These are phyloP conservation scores for Erpornis zantholeuca DNA, from an alignment of 2,113 vertebrate genomes.

Conservation along the genomic window DNA sequence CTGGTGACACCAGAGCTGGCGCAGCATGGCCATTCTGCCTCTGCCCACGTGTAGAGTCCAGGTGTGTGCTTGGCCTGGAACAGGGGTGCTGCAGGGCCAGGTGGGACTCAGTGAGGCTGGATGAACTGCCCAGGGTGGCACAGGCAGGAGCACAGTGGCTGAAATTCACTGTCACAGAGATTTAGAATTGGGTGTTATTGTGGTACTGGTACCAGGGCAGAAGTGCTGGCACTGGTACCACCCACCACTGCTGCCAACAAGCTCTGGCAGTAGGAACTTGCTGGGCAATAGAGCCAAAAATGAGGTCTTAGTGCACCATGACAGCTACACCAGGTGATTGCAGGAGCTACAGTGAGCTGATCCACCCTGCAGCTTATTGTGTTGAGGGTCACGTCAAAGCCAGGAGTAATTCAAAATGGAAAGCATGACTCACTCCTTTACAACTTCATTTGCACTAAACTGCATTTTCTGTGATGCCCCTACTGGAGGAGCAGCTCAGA, in stretches of 20 bases:
- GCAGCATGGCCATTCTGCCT: neutral
- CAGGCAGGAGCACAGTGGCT: neutral
- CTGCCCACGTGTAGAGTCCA: neutral
- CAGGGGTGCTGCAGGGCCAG: neutral
- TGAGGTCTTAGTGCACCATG: neutral
- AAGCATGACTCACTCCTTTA: neutral
- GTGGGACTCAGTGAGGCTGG: rapidly evolving
- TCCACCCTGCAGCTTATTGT: neutral
- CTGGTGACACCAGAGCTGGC: neutral
- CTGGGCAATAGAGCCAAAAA: neutral
- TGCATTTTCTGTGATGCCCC: neutral
- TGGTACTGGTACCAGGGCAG: neutral
- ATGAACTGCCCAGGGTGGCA: neutral
- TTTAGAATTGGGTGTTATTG: neutral
- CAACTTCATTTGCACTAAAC: neutral
- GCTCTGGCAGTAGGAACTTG: neutral
- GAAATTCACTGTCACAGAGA: neutral
- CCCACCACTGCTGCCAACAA: neutral
- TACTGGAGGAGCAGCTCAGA: neutral
- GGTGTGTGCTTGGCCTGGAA: neutral
- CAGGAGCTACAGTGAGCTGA: neutral
- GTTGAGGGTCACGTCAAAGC: neutral
- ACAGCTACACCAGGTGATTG: neutral
- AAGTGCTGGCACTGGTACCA: neutral
- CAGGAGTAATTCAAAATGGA: neutral